A percentile compares a stretch with the other conserved stretches of the same genome.
Conservation (phyloP, 1,140 invertebrate genomes). For the Drosophila malerkotliana region DNA sequence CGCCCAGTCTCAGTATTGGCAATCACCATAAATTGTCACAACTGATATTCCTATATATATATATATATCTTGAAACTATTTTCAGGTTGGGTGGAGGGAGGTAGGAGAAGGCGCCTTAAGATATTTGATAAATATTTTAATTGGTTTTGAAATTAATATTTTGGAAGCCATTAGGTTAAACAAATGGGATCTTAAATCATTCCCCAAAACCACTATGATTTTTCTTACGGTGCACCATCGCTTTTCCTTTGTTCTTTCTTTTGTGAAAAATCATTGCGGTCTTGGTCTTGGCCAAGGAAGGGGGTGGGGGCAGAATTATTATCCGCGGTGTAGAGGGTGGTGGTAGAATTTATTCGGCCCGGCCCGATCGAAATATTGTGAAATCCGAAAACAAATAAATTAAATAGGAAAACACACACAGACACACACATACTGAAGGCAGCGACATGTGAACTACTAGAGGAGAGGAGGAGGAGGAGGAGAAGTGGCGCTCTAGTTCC, state of each 20-base stretch:
- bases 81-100: no score
- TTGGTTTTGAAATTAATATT: slow-evolving; percentile 4
- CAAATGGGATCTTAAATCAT: background rate
- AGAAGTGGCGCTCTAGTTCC: slow-evolving; percentile 66
- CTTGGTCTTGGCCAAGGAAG: no score
- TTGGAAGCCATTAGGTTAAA: background rate
- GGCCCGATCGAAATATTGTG: slow-evolving; percentile 78
- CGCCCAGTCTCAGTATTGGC: slow-evolving; percentile 29
- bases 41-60: slow-evolving; percentile 21
- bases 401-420: slow-evolving; percentile 64
- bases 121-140: background rate
- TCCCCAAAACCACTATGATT: background rate
- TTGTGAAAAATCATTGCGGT: background rate
- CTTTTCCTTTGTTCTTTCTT: slow-evolving; percentile 59
- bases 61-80: no score
- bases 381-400: slow-evolving; percentile 81
- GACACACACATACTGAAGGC: slow-evolving; percentile 10
- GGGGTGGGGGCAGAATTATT: slow-evolving; percentile 19
- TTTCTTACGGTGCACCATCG: slow-evolving; percentile 4
- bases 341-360: slow-evolving; percentile 64
- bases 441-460: slow-evolving; percentile 20
- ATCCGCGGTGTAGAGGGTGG: slow-evolving; percentile 19
- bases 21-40: slow-evolving; percentile 58
- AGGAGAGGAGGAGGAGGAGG: no score
- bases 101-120: no score